A percentile compares a stretch with the other conserved stretches of the same genome.
Evolutionary conservation across 2,888 invertebrate species (phyloP).

Genomic region (Tetheella fluctuosa): DNA sequence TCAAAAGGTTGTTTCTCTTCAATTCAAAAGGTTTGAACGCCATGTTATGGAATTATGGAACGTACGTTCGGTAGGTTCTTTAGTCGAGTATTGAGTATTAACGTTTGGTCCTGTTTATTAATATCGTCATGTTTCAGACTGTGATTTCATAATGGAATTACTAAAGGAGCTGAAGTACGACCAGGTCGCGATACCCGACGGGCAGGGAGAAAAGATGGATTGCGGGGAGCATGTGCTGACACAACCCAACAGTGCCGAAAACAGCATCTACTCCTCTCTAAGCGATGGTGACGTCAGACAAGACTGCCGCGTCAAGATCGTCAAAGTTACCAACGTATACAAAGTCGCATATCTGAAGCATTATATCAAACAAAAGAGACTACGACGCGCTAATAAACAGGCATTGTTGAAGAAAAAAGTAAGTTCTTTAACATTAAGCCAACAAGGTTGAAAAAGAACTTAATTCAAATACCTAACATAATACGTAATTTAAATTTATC

Average conservation of each 20-base stretch:
- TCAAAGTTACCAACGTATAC: slow-evolving; percentile 76
- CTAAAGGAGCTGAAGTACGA: slow-evolving; percentile 62
- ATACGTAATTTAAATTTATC: slow-evolving; percentile 25
- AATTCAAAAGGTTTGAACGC: too few relatives aligned
- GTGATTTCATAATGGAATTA: slow-evolving; percentile 58
- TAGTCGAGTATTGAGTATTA: neutral
- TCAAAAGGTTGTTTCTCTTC: neutral
- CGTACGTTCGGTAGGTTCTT: neutral
- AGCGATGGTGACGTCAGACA: slow-evolving; percentile 56
- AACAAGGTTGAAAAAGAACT: slow-evolving; percentile 12
- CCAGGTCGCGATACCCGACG: slow-evolving; percentile 40
- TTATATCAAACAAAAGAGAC: slow-evolving; percentile 70
- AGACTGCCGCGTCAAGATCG: slow-evolving; percentile 69
- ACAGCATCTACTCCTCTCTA: slow-evolving; percentile 59
- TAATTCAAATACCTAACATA: neutral
- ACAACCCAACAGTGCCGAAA: slow-evolving; percentile 42
- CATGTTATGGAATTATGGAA: too few relatives aligned
- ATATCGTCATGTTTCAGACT: slow-evolving; percentile 51
- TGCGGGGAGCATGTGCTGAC: slow-evolving; percentile 43
- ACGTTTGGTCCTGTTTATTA: neutral
- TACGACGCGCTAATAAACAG: slow-evolving; percentile 63
- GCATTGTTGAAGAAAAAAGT: slow-evolving; percentile 72
- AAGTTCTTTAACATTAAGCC: slow-evolving; percentile 14
- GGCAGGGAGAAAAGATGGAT: slow-evolving; percentile 44
- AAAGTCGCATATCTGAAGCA: slow-evolving; percentile 73